Evolutionary conservation across 2,888 invertebrate species (phyloP).

Genomic region (Noctuana brunneofusca): DNA sequence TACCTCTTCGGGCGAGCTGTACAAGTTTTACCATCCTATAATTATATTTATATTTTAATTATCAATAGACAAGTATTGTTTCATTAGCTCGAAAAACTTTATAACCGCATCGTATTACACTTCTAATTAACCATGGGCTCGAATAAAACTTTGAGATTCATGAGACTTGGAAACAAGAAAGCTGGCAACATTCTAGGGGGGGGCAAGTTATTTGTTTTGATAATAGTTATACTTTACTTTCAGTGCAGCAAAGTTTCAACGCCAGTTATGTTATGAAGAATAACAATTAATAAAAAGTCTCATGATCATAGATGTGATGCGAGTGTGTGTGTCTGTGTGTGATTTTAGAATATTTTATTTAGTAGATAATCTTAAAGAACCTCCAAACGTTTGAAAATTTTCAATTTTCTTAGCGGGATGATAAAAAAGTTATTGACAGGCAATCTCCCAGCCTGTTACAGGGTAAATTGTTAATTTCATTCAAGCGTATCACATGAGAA

Average conservation of each 20-base stretch:
- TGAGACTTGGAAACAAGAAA: conserved; percentile 7
- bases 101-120: conserved; percentile 18
- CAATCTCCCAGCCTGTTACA: conserved; percentile 49
- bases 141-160: conserved; percentile 14
- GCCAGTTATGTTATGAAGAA: too few relatives aligned
- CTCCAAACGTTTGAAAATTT: too few relatives aligned
- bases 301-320: too few relatives aligned
- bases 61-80: neutral
- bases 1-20: too few relatives aligned
- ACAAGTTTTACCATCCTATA: too few relatives aligned
- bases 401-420: too few relatives aligned
- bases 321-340: too few relatives aligned
- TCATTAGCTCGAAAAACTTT: neutral
- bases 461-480: conserved; percentile 74
- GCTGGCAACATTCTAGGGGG: conserved; percentile 6
- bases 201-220: conserved; percentile 13
- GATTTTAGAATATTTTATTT: too few relatives aligned
- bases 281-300: too few relatives aligned
- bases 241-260: neutral
- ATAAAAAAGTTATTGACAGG: conserved; percentile 50
- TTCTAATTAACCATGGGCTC: conserved; percentile 11
- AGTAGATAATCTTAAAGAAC: too few relatives aligned
- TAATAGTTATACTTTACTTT: neutral
- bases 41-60: neutral
- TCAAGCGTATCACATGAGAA: conserved; percentile 67